Conservation (phyloP, 2,797 vertebrate species). For the Syngnathus acus region DNA sequence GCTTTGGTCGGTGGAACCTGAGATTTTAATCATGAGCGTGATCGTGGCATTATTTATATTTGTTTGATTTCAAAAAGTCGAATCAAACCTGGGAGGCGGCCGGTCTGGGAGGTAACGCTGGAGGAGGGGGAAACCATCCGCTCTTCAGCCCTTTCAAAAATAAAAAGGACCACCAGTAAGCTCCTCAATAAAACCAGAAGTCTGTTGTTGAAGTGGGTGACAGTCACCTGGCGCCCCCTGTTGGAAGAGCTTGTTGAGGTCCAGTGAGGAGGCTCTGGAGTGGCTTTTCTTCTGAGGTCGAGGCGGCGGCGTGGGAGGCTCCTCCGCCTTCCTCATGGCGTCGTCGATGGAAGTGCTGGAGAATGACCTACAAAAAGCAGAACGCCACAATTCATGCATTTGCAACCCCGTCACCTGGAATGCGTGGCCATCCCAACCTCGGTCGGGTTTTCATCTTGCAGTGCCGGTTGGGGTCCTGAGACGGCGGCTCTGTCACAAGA, state of each 20-base stretch:
- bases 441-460: conserved; percentile 62
- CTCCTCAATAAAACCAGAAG: background rate
- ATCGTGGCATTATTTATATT: background rate
- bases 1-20: conserved; percentile 62
- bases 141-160: conserved; percentile 68
- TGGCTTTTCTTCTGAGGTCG: conserved; percentile 93
- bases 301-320: conserved; percentile 89
- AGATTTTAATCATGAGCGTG: background rate
- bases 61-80: background rate
- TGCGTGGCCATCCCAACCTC: conserved; percentile 46
- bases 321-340: conserved; percentile 87
- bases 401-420: background rate
- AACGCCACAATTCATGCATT: background rate
- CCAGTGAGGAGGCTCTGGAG: conserved; percentile 94
- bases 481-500: conserved; percentile 47
- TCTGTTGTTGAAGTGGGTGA: background rate
- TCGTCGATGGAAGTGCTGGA: conserved; percentile 94
- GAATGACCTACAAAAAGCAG: conserved; percentile 74
- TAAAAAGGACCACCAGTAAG: background rate
- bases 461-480: conserved; percentile 56
- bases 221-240: conserved; percentile 77
- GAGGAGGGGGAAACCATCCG: conserved; percentile 80
- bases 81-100: conserved; percentile 75
- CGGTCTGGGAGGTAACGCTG: conserved; percentile 88
- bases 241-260: conserved; percentile 94